Conservation (phyloP, 1,140 invertebrate species). For the Heliconius himera region DNA sequence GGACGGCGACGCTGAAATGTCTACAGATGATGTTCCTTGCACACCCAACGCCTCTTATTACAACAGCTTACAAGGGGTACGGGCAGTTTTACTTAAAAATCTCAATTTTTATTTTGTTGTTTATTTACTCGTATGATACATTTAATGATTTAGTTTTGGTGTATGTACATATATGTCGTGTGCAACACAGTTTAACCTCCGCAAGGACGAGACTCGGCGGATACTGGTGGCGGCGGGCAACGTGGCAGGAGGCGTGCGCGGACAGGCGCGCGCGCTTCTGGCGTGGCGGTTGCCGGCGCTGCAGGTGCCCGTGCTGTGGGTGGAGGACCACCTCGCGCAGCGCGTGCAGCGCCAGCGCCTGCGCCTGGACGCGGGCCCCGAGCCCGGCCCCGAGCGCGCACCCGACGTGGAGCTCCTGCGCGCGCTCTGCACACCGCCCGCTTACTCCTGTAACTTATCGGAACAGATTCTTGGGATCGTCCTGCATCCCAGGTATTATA, state of each 20-base stretch:
- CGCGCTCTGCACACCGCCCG: slow-evolving; percentile 52
- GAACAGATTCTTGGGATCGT: slow-evolving; percentile 47
- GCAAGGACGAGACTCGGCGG: slow-evolving; percentile 12
- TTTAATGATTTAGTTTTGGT: not conserved
- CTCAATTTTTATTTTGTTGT: not conserved
- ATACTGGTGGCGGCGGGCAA: slow-evolving; percentile 47
- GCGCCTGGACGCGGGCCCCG: slow-evolving; percentile 22
- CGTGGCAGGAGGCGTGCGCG: slow-evolving; percentile 35
- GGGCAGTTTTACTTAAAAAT: not conserved
- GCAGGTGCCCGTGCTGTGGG: slow-evolving; percentile 42
- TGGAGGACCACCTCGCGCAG: slow-evolving; percentile 40
- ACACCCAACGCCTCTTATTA: slow-evolving; percentile 26
- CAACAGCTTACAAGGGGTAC: not conserved
- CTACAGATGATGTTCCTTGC: not conserved
- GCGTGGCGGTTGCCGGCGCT: slow-evolving; percentile 44
- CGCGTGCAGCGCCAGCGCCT: slow-evolving; percentile 44
- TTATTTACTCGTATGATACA: not conserved
- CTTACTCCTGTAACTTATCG: slow-evolving; percentile 34
- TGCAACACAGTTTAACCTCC: not conserved
- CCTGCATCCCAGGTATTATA: slow-evolving; percentile 43
- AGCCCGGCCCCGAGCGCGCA: slow-evolving; percentile 12
- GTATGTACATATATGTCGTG: not conserved
- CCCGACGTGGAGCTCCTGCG: slow-evolving; percentile 49
- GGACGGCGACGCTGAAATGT: not conserved
- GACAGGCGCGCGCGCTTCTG: slow-evolving; percentile 41